A percentile compares a stretch with the other conserved stretches of the same genome.
Conservation (phyloP, 1,140 invertebrate genomes). For the Rhopalosiphum maidis region DNA sequence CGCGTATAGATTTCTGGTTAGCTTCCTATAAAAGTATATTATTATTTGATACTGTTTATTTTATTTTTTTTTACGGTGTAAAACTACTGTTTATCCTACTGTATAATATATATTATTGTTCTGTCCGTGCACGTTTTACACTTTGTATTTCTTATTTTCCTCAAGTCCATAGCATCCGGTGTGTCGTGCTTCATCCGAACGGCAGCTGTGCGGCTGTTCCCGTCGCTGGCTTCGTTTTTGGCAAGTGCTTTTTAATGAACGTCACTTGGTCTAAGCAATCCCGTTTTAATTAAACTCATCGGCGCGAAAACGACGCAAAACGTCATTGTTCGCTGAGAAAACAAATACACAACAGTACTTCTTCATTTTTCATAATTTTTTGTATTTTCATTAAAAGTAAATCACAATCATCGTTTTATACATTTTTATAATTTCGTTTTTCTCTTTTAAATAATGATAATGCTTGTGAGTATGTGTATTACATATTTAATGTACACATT, state of each 20-base stretch:
- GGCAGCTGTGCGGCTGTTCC: slow-evolving; percentile 31
- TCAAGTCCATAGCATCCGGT: slow-evolving; percentile 24
- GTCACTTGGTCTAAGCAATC: neutral
- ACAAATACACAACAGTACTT: neutral
- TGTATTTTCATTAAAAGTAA: slow-evolving; percentile 50
- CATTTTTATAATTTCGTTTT: neutral
- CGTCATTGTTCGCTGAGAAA: neutral
- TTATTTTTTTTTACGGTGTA: neutral
- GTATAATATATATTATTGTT: neutral
- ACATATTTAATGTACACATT: neutral
- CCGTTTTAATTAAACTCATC: slow-evolving; percentile 43
- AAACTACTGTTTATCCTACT: neutral
- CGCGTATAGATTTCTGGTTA: neutral
- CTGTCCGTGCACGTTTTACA: neutral
- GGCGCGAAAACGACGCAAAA: neutral
- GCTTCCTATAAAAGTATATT: neutral
- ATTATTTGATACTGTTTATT: neutral
- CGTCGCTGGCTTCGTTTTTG: neutral
- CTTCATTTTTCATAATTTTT: neutral
- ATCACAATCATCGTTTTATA: slow-evolving; percentile 40
- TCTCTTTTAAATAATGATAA: neutral
- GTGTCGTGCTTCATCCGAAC: neutral
- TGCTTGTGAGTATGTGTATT: neutral
- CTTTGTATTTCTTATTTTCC: neutral
- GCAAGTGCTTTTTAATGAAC: slow-evolving; percentile 50